Percentiles rank a stretch among this genome's conserved stretches.
phyloP scores from a whole-genome alignment of 2,113 vertebrate genomes.

The Podocnemis expansa region DNA sequence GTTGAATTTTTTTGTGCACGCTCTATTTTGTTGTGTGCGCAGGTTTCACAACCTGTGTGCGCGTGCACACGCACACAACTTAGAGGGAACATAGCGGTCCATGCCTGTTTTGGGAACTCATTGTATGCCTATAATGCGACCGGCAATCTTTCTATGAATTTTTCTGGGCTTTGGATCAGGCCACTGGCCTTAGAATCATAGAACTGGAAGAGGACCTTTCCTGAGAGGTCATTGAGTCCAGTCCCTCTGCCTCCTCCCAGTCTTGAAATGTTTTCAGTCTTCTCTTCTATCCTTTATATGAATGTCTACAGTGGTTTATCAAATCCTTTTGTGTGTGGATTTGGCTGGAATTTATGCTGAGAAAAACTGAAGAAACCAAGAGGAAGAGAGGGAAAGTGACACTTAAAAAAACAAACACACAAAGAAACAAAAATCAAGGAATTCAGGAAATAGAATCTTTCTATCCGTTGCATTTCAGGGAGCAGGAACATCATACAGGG shows the following conservation, averaged over 20 bases:
- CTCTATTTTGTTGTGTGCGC: no score
- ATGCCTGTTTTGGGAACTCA: not conserved
- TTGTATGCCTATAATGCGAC: not conserved
- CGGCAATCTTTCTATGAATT: not conserved
- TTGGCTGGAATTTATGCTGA: constrained; percentile 2
- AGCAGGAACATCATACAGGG: not conserved
- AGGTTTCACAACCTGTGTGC: no score
- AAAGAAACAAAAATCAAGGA: not conserved
- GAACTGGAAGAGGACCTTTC: no score
- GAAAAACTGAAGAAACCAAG: not conserved
- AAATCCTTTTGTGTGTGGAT: not conserved
- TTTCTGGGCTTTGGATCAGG: not conserved
- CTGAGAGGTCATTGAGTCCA: no score
- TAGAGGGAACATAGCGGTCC: no score
- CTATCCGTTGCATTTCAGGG: not conserved
- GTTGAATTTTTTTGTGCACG: no score
- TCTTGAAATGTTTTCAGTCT: constrained; percentile 1
- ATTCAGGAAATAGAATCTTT: not conserved
- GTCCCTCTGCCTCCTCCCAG: no score
- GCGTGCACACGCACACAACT: no score
- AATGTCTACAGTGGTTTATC: constrained; percentile 26
- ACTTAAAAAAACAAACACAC: not conserved
- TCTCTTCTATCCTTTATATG: not conserved
- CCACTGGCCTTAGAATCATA: not conserved
- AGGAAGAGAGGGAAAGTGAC: not conserved